phyloP scores from a whole-genome alignment of 2,797 vertebrate genomes.

The Danio tinwini region DNA sequence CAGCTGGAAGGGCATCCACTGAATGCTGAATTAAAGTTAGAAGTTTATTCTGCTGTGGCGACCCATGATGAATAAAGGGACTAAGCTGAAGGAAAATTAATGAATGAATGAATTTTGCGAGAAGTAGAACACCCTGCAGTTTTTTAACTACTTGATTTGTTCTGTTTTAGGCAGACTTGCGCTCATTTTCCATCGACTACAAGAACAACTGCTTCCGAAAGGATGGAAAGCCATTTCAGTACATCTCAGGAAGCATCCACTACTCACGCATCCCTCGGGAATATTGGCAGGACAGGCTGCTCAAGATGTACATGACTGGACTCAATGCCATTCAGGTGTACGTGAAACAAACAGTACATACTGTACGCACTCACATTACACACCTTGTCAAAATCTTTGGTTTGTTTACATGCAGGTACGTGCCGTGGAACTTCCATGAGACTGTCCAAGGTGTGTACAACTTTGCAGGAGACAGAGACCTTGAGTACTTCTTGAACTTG shows the following conservation, averaged over 20 bases:
- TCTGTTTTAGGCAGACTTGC: conserved; percentile 58
- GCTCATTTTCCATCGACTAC: conserved; percentile 88
- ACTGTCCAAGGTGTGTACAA: conserved; percentile 80
- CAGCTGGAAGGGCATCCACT: no score
- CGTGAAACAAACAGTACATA: conserved; percentile 48
- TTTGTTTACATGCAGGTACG: conserved; percentile 79
- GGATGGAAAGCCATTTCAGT: conserved; percentile 88
- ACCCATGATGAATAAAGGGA: no score
- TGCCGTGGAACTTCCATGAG: conserved; percentile 98
- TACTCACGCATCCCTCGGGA: conserved; percentile 87
- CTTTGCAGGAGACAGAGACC: conserved; percentile 85
- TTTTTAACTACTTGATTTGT: background rate
- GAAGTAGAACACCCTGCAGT: background rate
- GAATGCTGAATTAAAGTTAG: no score
- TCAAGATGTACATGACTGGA: conserved; percentile 94
- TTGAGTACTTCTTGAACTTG: conserved; percentile 88
- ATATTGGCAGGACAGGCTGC: conserved; percentile 92
- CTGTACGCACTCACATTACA: background rate
- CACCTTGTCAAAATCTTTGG: background rate
- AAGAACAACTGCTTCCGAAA: conserved; percentile 84
- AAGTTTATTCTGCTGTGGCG: no score
- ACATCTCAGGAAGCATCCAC: conserved; percentile 94
- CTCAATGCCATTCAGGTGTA: conserved; percentile 93
- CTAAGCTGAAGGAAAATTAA: no score
- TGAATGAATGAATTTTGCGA: no score